A percentile compares a stretch with the other conserved stretches of the same genome.
Evolutionary conservation across 2,888 invertebrate genomes (phyloP).

Genomic region (Mantis religiosa): DNA sequence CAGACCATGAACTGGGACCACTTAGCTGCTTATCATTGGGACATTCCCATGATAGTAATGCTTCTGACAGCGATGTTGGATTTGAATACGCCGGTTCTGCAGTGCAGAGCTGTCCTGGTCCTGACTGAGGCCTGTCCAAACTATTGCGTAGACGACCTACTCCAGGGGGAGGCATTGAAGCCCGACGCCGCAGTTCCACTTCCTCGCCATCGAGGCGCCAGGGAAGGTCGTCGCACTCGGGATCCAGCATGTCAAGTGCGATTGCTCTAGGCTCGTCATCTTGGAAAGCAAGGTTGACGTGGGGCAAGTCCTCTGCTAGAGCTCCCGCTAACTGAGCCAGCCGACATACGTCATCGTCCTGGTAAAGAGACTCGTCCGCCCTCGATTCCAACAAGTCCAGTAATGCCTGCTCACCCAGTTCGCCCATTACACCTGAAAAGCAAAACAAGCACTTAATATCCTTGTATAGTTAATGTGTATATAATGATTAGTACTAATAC

Average conservation of each 20-base stretch:
- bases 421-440: not conserved
- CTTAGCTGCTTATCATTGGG: not conserved
- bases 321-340: not conserved
- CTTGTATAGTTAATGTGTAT: no score
- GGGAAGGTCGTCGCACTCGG: conserved; percentile 7
- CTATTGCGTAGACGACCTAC: not conserved
- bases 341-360: not conserved
- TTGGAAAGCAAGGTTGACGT: conserved; percentile 21
- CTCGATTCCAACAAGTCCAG: not conserved
- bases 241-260: conserved; percentile 8
- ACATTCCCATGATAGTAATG: not conserved
- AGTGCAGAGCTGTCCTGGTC: not conserved
- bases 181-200: not conserved
- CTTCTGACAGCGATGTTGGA: not conserved
- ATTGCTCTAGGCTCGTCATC: not conserved
- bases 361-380: not conserved
- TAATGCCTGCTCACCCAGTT: not conserved
- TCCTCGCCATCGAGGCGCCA: conserved; percentile 5
- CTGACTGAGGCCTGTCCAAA: conserved; percentile 13
- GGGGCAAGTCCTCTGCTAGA: not conserved
- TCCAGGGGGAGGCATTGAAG: not conserved
- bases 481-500: no score
- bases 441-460: not conserved
- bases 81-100: not conserved
- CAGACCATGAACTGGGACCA: not conserved